These are phyloP conservation scores for Bombus picipes DNA, from an alignment of 1,140 invertebrate genomes.

Conservation along the genomic window DNA sequence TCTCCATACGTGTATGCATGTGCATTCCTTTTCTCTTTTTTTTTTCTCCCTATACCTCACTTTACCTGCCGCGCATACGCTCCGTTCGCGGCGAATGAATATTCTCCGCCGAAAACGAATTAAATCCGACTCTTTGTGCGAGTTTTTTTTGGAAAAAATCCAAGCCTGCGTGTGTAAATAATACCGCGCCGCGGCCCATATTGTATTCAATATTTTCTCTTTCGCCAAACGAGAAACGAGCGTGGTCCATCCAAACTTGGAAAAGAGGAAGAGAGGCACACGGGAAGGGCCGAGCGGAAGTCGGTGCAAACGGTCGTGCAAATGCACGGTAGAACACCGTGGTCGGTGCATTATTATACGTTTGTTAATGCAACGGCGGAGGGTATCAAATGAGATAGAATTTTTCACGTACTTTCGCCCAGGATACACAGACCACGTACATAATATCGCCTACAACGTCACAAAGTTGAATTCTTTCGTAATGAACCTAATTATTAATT, in stretches of 20 bases:
- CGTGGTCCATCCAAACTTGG: not conserved
- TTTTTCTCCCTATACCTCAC: not conserved
- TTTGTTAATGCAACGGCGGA: conserved; percentile 55
- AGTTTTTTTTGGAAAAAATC: conserved; percentile 63
- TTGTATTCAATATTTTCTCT: conserved; percentile 68
- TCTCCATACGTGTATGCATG: not conserved
- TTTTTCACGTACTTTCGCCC: conserved; percentile 36
- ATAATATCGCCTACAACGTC: conserved; percentile 10
- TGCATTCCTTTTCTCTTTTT: not conserved
- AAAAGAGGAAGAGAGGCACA: conserved; percentile 5
- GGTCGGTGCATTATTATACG: conserved; percentile 46
- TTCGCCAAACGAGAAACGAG: conserved; percentile 46
- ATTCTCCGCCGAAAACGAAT: conserved; percentile 64
- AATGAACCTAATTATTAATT: conserved; percentile 40
- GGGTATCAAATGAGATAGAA: conserved; percentile 56
- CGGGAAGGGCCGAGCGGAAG: not conserved
- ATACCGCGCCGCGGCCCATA: conserved; percentile 57
- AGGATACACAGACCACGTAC: not conserved
- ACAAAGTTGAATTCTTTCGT: conserved; percentile 37
- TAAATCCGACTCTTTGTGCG: conserved; percentile 68
- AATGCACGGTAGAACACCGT: conserved; percentile 22
- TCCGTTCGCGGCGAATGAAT: conserved; percentile 55
- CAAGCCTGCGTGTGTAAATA: conserved; percentile 69
- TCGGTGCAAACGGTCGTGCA: conserved; percentile 19
- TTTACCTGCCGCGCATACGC: not conserved